These are phyloP conservation scores for Seira sanloemensis DNA, from an alignment of 2,888 invertebrate genomes.

Conservation along the genomic window DNA sequence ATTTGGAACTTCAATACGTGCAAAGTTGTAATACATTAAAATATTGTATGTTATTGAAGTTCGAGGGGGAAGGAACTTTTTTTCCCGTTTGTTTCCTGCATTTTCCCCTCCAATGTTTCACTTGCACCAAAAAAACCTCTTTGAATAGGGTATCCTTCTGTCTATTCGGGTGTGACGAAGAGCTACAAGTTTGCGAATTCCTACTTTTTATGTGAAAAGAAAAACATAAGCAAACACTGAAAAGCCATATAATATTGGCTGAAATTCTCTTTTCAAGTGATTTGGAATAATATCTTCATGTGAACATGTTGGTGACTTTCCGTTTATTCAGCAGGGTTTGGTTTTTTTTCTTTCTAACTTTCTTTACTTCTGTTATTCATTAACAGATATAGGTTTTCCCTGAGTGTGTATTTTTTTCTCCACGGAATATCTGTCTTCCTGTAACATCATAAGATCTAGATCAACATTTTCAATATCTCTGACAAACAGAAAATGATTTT, in stretches of 20 bases:
- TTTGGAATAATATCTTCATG: too few relatives aligned
- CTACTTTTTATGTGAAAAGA: slow-evolving; percentile 1
- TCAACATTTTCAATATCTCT: slow-evolving; percentile 26
- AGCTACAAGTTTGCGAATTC: slow-evolving; percentile 44
- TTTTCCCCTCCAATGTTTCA: too few relatives aligned
- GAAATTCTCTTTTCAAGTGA: too few relatives aligned
- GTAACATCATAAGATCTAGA: too few relatives aligned
- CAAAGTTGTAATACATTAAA: too few relatives aligned
- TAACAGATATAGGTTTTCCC: not conserved
- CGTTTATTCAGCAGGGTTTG: too few relatives aligned
- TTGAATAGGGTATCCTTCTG: not conserved
- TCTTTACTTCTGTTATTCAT: not conserved
- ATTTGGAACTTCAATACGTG: too few relatives aligned
- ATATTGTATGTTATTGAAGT: not conserved
- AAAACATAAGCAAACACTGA: not conserved
- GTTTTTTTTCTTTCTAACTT: not conserved
- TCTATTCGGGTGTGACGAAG: slow-evolving; percentile 47
- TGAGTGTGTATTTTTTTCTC: not conserved
- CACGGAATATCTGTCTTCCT: slow-evolving; percentile 18
- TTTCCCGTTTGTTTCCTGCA: too few relatives aligned
- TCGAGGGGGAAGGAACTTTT: not conserved
- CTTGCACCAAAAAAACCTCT: too few relatives aligned
- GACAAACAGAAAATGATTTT: slow-evolving; percentile 20
- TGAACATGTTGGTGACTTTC: too few relatives aligned
- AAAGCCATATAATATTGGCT: not conserved